Base-by-base conservation (phyloP, 2,113 vertebrate genomes). In the Ailurus styani region DNA sequence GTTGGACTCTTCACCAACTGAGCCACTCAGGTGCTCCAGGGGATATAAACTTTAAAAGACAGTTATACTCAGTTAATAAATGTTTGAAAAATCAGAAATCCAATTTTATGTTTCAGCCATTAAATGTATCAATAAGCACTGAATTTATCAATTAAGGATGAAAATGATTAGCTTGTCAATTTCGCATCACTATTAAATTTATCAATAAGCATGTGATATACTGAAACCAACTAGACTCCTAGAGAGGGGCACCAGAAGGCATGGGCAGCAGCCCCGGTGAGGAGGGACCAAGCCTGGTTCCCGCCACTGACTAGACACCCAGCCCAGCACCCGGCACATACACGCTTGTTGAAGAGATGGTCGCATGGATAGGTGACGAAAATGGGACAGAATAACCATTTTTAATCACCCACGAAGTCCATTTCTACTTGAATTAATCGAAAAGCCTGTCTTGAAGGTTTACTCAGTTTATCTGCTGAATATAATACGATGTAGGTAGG, bases 31-130 rank as follows among this genome's bases (percentile, higher is more conserved):
- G 66, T 68, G 8, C 8, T 68, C 66, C 72, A 90, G 55, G 79
- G 78, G 97, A 79, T 34, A 84, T 95, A 96, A 91, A 87, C 64
- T 64, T 90, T 57, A 77, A 94, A 78, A 25, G 52, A 60, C 3
- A 97, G 54, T 14, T 87, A 81, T 93, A 64, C 25, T 97, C 78
- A 95, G 57, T 96, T 97, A 96, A 85, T 12, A 72, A 87, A 77
- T 23, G 72, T 57, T 72, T 96, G 34, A 82, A 85, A 94, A 73
- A 77, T 27, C 34, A 94, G 93, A 37, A 73, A 89, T 68, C 78
- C 34, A 62, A 55, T 37, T 95, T 97, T n/a, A 89, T 64, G 45
- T 93, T 68, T 91, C 50, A 86, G 68, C 20, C 54, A 68, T 40
- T 37, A 77, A 95, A 73, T 47, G 2, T 37, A 77, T 87, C 68